phyloP scores from a whole-genome alignment of 2,797 vertebrate genomes.

The Urophycis tenuis region DNA sequence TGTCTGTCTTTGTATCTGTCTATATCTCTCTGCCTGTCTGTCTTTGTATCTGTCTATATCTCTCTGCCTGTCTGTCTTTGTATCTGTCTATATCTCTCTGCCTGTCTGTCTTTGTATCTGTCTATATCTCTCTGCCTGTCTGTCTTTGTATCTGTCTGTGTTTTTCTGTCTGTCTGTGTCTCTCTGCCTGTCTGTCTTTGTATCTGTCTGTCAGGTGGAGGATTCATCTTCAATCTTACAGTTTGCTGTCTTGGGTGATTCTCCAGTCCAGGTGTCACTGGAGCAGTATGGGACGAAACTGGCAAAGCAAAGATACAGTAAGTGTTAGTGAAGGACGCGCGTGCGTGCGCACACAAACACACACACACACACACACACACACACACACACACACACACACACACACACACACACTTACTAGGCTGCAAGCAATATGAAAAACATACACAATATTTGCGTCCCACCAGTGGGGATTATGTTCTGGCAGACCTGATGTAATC shows the following conservation, averaged over 20 bases:
- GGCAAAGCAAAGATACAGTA: slow-evolving; percentile 49
- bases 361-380: slow-evolving; percentile 6
- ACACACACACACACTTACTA: no score
- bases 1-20: no score
- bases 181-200: no score
- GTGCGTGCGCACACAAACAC: no score
- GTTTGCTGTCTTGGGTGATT: slow-evolving; percentile 79
- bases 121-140: background rate
- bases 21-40: no score
- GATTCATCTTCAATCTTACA: slow-evolving; percentile 40
- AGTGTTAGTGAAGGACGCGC: slow-evolving; percentile 65
- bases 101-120: no score
- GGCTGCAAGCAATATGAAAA: background rate
- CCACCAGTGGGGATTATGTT: slow-evolving; percentile 98
- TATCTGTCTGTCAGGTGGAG: no score
- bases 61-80: no score
- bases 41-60: no score
- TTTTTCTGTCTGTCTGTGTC: no score
- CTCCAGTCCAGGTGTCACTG: slow-evolving; percentile 93
- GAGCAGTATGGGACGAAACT: slow-evolving; percentile 97
- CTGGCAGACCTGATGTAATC: slow-evolving; percentile 88
- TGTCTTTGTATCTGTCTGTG: background rate
- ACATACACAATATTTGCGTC: slow-evolving; percentile 97
- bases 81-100: no score
- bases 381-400: no score